Base-by-base conservation (phyloP, 30 jellyfish, hydroid and myxozoan species). In the Aurelia sp. region DNA sequence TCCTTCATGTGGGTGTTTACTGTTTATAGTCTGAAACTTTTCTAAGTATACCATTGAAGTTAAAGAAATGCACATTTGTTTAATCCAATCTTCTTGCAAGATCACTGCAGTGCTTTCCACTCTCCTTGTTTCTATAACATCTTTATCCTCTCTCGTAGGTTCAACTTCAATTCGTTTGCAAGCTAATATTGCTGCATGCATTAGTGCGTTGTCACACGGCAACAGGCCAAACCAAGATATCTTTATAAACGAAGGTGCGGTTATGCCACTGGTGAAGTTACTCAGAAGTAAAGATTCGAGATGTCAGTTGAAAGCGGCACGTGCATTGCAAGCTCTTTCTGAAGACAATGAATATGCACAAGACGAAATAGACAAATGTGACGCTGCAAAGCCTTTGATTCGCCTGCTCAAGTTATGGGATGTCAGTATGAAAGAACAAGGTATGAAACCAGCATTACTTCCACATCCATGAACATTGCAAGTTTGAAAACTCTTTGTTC, bases 281-380 rank as follows among this genome's bases (percentile, higher is more conserved):
- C 80, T 86, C 52, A 65, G 76, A 40, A 66, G 96, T 63, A 86
- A 86, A 60, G 89, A 75, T 16, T 47, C 86, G 19, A 68, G 86
- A 35, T 86, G 96, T 81, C 96, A 86, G 65, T 64, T 86, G 62
- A 86, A 86, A 53, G 96, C 96, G 7, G 96, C 96, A 17, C 74
- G 89, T 19, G 96, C 96, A 3, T 63, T 86, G 75, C 90, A 86
- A 20, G 55, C 86, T 16, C 62, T 86, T 72, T 23, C 96, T 4
- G 81, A 86, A 53, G 90, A 74, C 62, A 86, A 86, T 47, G 41
- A 55, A 74, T 66, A 37, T 66, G 96, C 89, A 21, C 96, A 86
- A 60, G 96, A 86, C 76, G 89, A 74, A 57, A 41, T 86, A 27
- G 96, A 86, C 33, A 68, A 75, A 66, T 57, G 80, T 51, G 90